A percentile compares a stretch with the other conserved stretches of the same genome.
These are phyloP conservation scores for Protodeltote pygarga DNA, from an alignment of 2,888 invertebrate species.

Conservation along the genomic window DNA sequence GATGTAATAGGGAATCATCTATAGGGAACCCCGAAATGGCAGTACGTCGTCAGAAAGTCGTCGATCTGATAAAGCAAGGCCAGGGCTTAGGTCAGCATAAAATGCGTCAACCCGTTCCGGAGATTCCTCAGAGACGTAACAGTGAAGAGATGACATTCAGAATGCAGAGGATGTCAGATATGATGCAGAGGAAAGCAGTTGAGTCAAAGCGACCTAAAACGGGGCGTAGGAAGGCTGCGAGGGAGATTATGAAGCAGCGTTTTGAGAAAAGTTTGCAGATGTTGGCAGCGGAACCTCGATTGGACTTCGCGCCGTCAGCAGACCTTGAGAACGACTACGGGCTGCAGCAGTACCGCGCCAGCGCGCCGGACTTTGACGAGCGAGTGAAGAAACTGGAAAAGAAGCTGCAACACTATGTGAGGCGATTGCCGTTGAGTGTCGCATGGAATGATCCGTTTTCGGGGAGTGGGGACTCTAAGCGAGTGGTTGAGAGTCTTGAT, in stretches of 20 bases:
- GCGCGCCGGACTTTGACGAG: constrained; percentile 94
- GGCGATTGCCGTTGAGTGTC: constrained; percentile 69
- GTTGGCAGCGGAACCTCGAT: constrained; percentile 92
- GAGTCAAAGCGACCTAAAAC: constrained; percentile 65
- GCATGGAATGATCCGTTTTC: constrained; percentile 62
- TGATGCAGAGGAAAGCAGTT: constrained; percentile 91
- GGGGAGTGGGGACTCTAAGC: constrained; percentile 13
- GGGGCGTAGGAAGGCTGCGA: constrained; percentile 70
- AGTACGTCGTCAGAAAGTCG: constrained; percentile 68
- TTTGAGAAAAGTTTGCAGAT: constrained; percentile 96
- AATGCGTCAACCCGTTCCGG: constrained; percentile 46
- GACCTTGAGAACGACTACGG: constrained; percentile 93
- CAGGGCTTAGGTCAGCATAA: constrained; percentile 53
- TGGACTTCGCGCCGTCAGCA: constrained; percentile 85
- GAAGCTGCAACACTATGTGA: constrained; percentile 81
- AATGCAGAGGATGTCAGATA: constrained; percentile 91
- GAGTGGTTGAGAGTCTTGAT: constrained; percentile 38
- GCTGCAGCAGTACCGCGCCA: constrained; percentile 94
- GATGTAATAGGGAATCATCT: constrained; percentile 61
- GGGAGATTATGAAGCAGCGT: constrained; percentile 91
- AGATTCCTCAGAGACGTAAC: constrained; percentile 56
- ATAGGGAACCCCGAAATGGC: constrained; percentile 74
- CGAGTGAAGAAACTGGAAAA: constrained; percentile 92
- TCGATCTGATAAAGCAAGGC: constrained; percentile 63
- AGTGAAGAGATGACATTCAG: constrained; percentile 81